Evolutionary conservation across 2,113 vertebrate species (phyloP), one percentile per base, ranked within the genome.

Genomic region (Polyodon spathula): DNA sequence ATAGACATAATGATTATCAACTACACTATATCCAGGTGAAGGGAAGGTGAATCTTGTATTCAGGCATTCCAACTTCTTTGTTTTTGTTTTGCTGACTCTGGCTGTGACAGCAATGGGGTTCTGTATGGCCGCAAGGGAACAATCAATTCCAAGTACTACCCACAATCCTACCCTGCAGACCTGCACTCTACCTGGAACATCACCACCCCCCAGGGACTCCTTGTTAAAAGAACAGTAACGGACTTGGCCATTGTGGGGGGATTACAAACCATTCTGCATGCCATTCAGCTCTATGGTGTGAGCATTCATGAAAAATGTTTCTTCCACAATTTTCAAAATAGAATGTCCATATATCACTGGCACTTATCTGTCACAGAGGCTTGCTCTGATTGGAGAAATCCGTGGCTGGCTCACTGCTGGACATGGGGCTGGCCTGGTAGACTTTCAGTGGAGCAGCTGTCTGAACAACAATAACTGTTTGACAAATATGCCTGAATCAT

Each of bases 171-270:
- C 65, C 85, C 86, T 37, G 59, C 78, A 37, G 61, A 85, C 62
- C 73, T 78, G 15, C 66, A 50, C 1, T 82, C 65, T 59, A 69
- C 55, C n/a, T 90, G 86, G 83, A 76, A 61, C 64, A 88, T 88
- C 61, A 68, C 65, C 0, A 79, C 84, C 43, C 62, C 77, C n/a
- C 68, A 61, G 54, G 81, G 81, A 17, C 66, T 79, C 27, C 68
- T 86, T 62, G 76, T 80, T 11, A 82, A 81, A 63, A 61, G 85
- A 62, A 67, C 76, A 16, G 71, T 89, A 59, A 82, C 77, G 2
- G 78, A 85, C 2, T 42, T 89, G 65, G 78, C 73, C 55, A 70
- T 87, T 40, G 68, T 73, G 27, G 81, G 81, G 60, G 73, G 86
- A 67, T 40, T 87, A 90, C 72, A 72, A 73, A 16, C 65, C 27